A percentile compares a stretch with the other conserved stretches of the same genome.
These are phyloP conservation scores for Antheraea pernyi DNA, from an alignment of 1,140 invertebrate genomes.

Conservation along the genomic window DNA sequence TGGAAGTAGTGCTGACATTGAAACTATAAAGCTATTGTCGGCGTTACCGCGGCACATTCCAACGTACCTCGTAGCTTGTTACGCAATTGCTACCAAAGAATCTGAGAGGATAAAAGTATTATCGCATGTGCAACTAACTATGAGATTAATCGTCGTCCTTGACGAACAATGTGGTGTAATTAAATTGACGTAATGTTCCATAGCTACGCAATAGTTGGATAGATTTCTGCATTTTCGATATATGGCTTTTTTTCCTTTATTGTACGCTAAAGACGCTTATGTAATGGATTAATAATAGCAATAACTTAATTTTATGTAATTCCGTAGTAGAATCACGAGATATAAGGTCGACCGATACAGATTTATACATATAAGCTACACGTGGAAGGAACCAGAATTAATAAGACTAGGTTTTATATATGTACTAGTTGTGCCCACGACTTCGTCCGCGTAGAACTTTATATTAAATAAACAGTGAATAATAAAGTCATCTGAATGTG, in stretches of 20 bases:
- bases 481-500: too few relatives aligned
- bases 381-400: too few relatives aligned
- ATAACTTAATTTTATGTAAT: too few relatives aligned
- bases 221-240: not conserved
- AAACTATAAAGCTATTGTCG: not conserved
- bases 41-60: not conserved
- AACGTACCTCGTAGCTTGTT: not conserved
- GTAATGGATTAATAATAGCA: too few relatives aligned
- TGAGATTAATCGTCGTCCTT: conserved; percentile 10
- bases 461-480: too few relatives aligned
- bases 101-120: conserved; percentile 14
- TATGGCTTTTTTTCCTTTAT: not conserved
- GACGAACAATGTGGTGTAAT: conserved; percentile 13
- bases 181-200: conserved; percentile 3
- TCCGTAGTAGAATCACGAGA: too few relatives aligned
- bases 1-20: not conserved
- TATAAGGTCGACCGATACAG: too few relatives aligned
- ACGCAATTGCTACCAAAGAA: conserved; percentile 6
- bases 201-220: not conserved
- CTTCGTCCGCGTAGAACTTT: too few relatives aligned
- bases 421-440: too few relatives aligned
- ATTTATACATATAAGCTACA: too few relatives aligned
- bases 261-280: too few relatives aligned
- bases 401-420: too few relatives aligned
- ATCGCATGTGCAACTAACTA: conserved; percentile 7